A percentile compares a stretch with the other conserved stretches of the same genome.
Conservation (phyloP, 2,113 vertebrate species). For the Pelusios castaneus region DNA sequence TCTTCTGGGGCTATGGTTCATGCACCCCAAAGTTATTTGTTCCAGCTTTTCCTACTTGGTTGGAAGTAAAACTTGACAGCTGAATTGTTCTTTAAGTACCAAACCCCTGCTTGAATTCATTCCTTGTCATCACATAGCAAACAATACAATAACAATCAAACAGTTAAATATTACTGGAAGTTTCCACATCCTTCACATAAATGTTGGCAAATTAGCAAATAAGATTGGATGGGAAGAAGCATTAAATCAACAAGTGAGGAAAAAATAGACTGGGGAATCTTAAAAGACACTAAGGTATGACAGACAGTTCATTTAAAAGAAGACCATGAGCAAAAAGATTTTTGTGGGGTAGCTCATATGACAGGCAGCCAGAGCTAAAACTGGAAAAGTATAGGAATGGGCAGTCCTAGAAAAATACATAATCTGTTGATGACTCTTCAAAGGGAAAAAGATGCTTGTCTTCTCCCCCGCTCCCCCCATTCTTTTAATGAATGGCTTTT, state of each 20-base stretch:
- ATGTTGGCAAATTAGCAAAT: conserved; percentile 14
- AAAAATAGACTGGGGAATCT: background rate
- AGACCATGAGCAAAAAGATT: background rate
- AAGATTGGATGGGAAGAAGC: background rate
- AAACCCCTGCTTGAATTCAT: background rate
- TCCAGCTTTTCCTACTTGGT: background rate
- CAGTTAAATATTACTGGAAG: background rate
- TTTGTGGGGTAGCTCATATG: background rate
- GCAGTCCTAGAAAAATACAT: background rate
- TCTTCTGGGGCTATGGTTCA: background rate
- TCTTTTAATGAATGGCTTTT: background rate
- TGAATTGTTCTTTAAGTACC: background rate
- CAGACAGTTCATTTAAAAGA: background rate
- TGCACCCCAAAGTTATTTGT: background rate
- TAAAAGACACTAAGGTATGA: background rate
- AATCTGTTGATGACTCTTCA: background rate
- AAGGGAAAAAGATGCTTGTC: background rate
- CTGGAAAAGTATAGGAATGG: background rate
- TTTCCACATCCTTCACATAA: background rate
- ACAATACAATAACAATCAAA: background rate
- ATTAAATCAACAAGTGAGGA: background rate
- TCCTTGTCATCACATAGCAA: background rate
- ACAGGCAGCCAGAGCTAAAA: background rate
- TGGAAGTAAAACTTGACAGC: background rate
- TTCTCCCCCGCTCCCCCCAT: no score